Evolutionary conservation across 2,113 vertebrate genomes (phyloP).

Genomic region (Caranx ignobilis): DNA sequence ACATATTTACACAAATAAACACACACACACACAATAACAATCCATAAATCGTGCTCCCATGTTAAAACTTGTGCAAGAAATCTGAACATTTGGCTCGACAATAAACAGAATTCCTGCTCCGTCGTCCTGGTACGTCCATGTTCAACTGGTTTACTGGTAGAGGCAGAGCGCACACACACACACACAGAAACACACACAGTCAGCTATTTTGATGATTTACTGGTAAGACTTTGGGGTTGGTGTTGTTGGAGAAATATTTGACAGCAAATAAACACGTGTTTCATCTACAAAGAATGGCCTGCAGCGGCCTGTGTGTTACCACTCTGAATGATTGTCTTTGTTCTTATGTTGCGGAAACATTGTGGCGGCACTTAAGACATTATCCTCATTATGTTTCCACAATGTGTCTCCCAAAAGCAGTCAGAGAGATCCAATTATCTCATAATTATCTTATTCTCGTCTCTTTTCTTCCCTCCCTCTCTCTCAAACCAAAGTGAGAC

Average conservation of each 20-base stretch:
- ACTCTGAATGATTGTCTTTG: slow-evolving; percentile 48
- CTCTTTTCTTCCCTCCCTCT: background rate
- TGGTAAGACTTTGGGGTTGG: slow-evolving; percentile 44
- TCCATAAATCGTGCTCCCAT: slow-evolving; percentile 12
- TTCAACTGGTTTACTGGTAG: slow-evolving; percentile 63
- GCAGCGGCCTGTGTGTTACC: slow-evolving; percentile 53
- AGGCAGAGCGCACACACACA: slow-evolving; percentile 18
- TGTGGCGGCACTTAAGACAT: slow-evolving; percentile 59
- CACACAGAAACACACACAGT: slow-evolving; percentile 45
- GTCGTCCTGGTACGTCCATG: slow-evolving; percentile 38
- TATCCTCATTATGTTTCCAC: slow-evolving; percentile 60
- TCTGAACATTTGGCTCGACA: slow-evolving; percentile 61
- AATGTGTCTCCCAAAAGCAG: slow-evolving; percentile 35
- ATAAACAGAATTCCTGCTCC: slow-evolving; percentile 40
- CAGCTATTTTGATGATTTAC: slow-evolving; percentile 70
- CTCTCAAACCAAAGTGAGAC: background rate
- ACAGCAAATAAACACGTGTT: slow-evolving; percentile 69
- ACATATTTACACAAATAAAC: background rate
- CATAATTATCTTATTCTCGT: slow-evolving; percentile 17
- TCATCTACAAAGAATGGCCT: slow-evolving; percentile 64
- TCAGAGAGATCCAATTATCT: slow-evolving; percentile 39
- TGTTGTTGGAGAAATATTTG: slow-evolving; percentile 47
- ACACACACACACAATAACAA: background rate
- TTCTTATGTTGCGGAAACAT: slow-evolving; percentile 53
- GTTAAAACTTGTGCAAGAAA: slow-evolving; percentile 12